These are phyloP conservation scores for Alosa sapidissima DNA, from an alignment of 2,797 vertebrate genomes.

Conservation along the genomic window DNA sequence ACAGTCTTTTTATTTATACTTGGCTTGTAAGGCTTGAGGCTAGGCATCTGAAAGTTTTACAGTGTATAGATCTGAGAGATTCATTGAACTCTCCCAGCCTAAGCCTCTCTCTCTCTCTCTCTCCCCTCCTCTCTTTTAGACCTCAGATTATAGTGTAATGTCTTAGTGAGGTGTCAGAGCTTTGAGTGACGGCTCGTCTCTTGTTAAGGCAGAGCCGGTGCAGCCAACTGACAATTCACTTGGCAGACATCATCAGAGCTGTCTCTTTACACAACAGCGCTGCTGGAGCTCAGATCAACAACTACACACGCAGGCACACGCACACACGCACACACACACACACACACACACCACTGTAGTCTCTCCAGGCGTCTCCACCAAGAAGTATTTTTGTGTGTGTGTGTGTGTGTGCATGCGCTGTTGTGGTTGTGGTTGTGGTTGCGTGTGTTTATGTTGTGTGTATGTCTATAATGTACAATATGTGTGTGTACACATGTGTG, in stretches of 20 bases:
- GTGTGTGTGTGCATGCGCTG: background rate
- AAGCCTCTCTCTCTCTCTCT: conserved; percentile 49
- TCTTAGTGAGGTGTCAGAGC: conserved; percentile 24
- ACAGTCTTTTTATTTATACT: no score
- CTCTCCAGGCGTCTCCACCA: conserved; percentile 40
- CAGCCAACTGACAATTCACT: conserved; percentile 39
- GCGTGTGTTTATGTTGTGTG: conserved; percentile 10
- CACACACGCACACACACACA: conserved; percentile 58
- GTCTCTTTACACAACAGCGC: conserved; percentile 37
- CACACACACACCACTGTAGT: background rate
- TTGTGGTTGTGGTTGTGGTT: background rate
- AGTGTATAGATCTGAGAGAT: no score
- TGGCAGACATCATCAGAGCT: background rate
- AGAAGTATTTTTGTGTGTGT: background rate
- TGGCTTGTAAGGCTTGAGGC: background rate
- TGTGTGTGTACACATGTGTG: background rate
- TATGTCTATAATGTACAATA: background rate
- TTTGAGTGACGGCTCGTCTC: conserved; percentile 55
- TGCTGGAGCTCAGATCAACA: conserved; percentile 53
- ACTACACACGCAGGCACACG: conserved; percentile 69
- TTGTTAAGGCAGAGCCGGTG: conserved; percentile 47
- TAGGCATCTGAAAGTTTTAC: background rate
- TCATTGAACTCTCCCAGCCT: conserved; percentile 34
- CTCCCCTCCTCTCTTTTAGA: conserved; percentile 40
- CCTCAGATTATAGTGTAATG: background rate